Percentiles rank a stretch among this genome's conserved stretches.
Evolutionary conservation across 2,797 vertebrate genomes (phyloP).

Genomic region (Chiroxiphia lanceolata): DNA sequence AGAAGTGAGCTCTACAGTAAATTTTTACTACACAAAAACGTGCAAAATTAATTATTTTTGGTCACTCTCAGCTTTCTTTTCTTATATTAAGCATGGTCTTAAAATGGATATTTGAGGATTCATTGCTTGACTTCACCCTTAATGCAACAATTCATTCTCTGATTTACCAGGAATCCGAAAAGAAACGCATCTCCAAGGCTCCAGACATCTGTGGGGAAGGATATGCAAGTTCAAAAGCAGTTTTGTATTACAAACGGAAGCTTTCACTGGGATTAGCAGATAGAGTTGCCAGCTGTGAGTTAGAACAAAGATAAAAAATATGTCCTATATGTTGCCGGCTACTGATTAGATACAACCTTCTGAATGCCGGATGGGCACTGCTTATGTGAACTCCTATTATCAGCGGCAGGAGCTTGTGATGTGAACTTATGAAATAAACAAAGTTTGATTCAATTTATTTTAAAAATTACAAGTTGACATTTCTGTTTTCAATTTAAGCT

Average conservation of each 20-base stretch:
- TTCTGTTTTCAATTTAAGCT: background rate
- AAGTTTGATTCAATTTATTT: background rate
- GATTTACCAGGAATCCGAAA: conserved; percentile 46
- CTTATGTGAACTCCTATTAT: background rate
- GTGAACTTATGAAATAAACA: background rate
- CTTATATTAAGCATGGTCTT: background rate
- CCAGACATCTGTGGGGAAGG: conserved; percentile 56
- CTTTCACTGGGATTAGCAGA: conserved; percentile 45
- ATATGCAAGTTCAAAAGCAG: conserved; percentile 35
- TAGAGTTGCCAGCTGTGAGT: conserved; percentile 48
- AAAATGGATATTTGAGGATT: conserved; percentile 11
- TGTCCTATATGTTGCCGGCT: background rate
- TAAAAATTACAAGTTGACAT: background rate
- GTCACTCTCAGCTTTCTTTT: background rate
- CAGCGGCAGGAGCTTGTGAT: background rate
- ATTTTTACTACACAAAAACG: background rate
- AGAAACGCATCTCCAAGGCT: conserved; percentile 4
- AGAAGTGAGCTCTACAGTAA: background rate
- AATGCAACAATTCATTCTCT: background rate
- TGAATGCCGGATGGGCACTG: background rate
- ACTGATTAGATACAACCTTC: background rate
- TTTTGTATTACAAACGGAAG: conserved; percentile 46
- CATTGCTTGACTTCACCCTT: background rate
- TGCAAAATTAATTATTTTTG: background rate
- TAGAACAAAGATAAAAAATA: conserved; percentile 30